phyloP scores from a whole-genome alignment of 2,113 vertebrate genomes.

The Mirza zaza region DNA sequence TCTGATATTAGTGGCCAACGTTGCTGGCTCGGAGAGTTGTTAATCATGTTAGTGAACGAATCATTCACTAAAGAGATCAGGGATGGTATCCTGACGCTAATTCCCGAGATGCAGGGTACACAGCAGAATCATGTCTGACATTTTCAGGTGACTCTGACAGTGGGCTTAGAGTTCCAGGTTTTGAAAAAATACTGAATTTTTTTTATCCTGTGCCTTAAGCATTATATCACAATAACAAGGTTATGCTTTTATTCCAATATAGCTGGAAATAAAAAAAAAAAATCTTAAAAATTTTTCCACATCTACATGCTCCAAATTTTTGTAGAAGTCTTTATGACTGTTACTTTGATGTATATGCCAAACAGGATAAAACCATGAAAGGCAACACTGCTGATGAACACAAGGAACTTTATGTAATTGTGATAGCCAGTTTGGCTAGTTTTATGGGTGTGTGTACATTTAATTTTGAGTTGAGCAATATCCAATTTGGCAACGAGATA shows the following conservation, averaged over 20 bases:
- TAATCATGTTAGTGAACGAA: conserved; percentile 57
- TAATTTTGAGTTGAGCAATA: conserved; percentile 88
- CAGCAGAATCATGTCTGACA: conserved; percentile 42
- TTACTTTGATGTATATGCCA: conserved; percentile 87
- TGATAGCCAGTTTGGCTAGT: conserved; percentile 87
- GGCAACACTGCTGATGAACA: conserved; percentile 85
- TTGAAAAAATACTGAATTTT: conserved; percentile 25
- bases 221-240: conserved; percentile 62
- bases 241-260: conserved; percentile 70
- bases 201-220: conserved; percentile 56
- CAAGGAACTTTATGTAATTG: conserved; percentile 82
- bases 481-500: conserved; percentile 78
- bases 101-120: conserved; percentile 44
- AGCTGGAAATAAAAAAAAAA: conserved; percentile 76
- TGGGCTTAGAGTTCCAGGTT: neutral
- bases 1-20: neutral
- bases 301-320: conserved; percentile 78
- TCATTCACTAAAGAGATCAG: conserved; percentile 63
- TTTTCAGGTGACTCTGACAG: neutral
- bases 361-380: conserved; percentile 85
- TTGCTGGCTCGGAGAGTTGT: conserved; percentile 13
- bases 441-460: conserved; percentile 86
- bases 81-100: conserved; percentile 50
- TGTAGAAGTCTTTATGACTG: conserved; percentile 81
- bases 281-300: conserved; percentile 81